Percentiles rank a stretch among this genome's conserved stretches.
Evolutionary conservation across 2,888 invertebrate genomes (phyloP).

Genomic region (Apodemia duryi): DNA sequence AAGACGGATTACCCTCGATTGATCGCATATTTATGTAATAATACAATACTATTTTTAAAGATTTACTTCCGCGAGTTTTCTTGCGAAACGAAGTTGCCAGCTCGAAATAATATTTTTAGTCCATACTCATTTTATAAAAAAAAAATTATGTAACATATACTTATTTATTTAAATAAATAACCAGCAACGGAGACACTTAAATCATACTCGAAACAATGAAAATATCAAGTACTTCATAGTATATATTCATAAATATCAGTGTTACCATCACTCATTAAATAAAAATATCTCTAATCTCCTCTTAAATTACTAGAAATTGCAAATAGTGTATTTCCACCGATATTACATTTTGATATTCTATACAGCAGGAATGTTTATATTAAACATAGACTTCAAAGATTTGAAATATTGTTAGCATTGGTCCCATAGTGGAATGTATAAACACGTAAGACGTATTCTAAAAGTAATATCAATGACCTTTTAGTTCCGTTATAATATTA

Average conservation of each 20-base stretch:
- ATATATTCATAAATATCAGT: slow-evolving; percentile 73
- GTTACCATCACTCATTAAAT: slow-evolving; percentile 75
- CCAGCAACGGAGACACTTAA: slow-evolving; percentile 68
- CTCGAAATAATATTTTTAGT: slow-evolving; percentile 26
- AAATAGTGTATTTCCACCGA: slow-evolving; percentile 51
- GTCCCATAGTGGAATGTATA: slow-evolving; percentile 71
- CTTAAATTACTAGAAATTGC: slow-evolving; percentile 71
- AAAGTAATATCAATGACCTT: slow-evolving; percentile 19
- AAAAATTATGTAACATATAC: slow-evolving; percentile 21
- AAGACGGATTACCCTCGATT: slow-evolving; percentile 63
- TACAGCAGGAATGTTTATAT: background rate
- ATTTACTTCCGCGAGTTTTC: slow-evolving; percentile 20
- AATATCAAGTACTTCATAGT: slow-evolving; percentile 68
- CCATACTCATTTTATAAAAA: slow-evolving; percentile 34
- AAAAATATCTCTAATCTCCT: slow-evolving; percentile 73
- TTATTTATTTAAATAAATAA: slow-evolving; percentile 59
- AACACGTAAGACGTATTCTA: slow-evolving; percentile 21
- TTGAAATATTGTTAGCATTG: slow-evolving; percentile 38
- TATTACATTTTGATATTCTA: background rate
- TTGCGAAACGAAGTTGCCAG: slow-evolving; percentile 33
- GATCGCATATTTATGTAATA: slow-evolving; percentile 44
- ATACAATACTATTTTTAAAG: slow-evolving; percentile 31
- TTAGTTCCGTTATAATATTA: slow-evolving; percentile 24
- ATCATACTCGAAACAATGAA: slow-evolving; percentile 63
- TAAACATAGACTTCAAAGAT: too few species aligned